These are phyloP conservation scores for Fragum whitleyi DNA, from an alignment of 2,888 invertebrate species.

Conservation along the genomic window DNA sequence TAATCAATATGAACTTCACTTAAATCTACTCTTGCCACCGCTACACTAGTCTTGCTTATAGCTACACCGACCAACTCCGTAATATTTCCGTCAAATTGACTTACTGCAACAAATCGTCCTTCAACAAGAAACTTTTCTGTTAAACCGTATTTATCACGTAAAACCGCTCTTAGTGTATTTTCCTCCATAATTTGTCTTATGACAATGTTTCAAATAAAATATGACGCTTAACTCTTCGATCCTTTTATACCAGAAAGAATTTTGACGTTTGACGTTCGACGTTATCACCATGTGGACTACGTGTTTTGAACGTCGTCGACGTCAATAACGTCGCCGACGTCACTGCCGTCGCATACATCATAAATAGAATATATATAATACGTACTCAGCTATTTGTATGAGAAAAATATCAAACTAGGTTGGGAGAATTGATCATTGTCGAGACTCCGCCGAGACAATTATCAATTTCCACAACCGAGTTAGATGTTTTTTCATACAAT, in stretches of 20 bases:
- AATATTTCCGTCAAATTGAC: not conserved
- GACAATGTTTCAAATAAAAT: not conserved
- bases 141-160: not conserved
- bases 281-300: not conserved
- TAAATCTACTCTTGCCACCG: not conserved
- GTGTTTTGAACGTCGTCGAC: not conserved
- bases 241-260: not conserved
- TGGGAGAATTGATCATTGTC: too few species aligned
- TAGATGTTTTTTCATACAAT: too few species aligned
- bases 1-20: not conserved
- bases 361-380: too few species aligned
- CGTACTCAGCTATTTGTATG: too few species aligned
- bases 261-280: not conserved
- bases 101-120: constrained; percentile 5
- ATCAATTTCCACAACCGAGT: too few species aligned
- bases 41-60: not conserved
- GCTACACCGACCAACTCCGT: constrained; percentile 3
- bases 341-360: not conserved
- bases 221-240: not conserved
- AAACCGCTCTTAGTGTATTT: not conserved
- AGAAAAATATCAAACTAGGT: too few species aligned
- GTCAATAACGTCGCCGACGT: not conserved
- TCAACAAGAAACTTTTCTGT: not conserved
- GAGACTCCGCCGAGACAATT: too few species aligned
- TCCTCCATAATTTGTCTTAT: not conserved